Evolutionary conservation across 2,888 invertebrate genomes (phyloP), one percentile per base, ranked within the genome.

Genomic region (Polylopha cassiicola): DNA sequence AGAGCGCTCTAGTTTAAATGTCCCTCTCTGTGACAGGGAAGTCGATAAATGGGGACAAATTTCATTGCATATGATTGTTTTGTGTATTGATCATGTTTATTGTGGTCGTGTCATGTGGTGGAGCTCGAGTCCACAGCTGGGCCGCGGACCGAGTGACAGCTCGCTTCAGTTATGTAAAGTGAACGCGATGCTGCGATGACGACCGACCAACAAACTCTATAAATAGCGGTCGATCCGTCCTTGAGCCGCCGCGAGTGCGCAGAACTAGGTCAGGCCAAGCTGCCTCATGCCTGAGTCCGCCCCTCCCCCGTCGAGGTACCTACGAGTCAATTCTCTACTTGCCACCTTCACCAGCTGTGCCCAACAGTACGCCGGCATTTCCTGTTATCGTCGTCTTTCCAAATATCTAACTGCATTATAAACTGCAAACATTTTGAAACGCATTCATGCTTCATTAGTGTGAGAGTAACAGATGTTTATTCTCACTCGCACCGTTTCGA

Each of bases 171-270:
- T 81, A 79, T 79, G 79, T 79, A 80, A 80, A 80, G 71, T 68
- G 66, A 70, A 67, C 75, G 67, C 61, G 63, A 61, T 65, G n/a
- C n/a, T n/a, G 69, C 65, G 68, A 70, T 77, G 78, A 73, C 73
- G 77, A 75, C 72, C 67, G 68, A 65, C 73, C 70, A 77, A 72
- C 78, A 73, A 73, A 75, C 73, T 74, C 73, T 84, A 82, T 81
- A 77, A 82, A 85, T 85, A 82, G 79, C 80, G 73, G 73, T 68
- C 77, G 75, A 76, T 79, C 73, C 74, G 85, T 82, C 85, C 84
- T 85, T 85, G 84, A 81, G 84, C 71, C 66, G 67, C 48, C 62
- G 73, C 73, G 68, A 73, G 70, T 78, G 61, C 62, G 65, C 73
- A 73, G 68, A 85, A 79, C 78, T 84, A 68, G 84, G 84, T 82